Base-by-base conservation (phyloP, 2,113 vertebrate genomes). In the Rhodinocichla rosea region DNA sequence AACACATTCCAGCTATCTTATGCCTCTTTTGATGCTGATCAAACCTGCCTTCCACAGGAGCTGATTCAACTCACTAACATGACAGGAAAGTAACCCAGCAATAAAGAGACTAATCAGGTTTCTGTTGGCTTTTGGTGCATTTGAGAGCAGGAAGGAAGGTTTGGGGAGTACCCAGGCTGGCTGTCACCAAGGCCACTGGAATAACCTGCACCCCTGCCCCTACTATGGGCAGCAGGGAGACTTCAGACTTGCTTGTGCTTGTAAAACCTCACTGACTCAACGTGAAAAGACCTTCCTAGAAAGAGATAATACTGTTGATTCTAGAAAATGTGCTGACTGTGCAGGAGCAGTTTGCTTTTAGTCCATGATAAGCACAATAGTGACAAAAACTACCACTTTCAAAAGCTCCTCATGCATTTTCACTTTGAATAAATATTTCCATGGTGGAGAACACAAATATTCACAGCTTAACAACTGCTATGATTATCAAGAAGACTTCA, bases 371-470 rank as follows among this genome's bases (percentile, higher is more conserved):
- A 91, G 60, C 49, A 56, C 44, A 86, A 69, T 26, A 92, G 88
- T 52, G 87, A 96, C 82, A 96, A 57, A 90, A 97, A 92, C 55
- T 44, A 80, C 52, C 55, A 52, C 6, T 94, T 94, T 67, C 57
- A 59, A 59, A 94, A 90, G 83, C 62, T 78, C 75, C 52, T 12
- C 20, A 7, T 21, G 86, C 60, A n/a, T 93, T 95, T 85, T 87
- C 50, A 70, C 55, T 80, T 94, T 85, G 83, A 97, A 59, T 88
- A 91, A 84, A 44, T 77, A 73, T 75, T 95, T 95, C 91, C 67
- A 44, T 2, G 4, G 49, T 39, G 28, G 19, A 90, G 33, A 93
- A 64, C 17, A 89, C 59, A 73, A 90, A 77, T 22, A 87, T 55
- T 35, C 49, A 89, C 50, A 96, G 44, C 26, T 59, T 68, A 52